Evolutionary conservation across 2,888 invertebrate genomes (phyloP).

Genomic region (Drosophila tripunctata): DNA sequence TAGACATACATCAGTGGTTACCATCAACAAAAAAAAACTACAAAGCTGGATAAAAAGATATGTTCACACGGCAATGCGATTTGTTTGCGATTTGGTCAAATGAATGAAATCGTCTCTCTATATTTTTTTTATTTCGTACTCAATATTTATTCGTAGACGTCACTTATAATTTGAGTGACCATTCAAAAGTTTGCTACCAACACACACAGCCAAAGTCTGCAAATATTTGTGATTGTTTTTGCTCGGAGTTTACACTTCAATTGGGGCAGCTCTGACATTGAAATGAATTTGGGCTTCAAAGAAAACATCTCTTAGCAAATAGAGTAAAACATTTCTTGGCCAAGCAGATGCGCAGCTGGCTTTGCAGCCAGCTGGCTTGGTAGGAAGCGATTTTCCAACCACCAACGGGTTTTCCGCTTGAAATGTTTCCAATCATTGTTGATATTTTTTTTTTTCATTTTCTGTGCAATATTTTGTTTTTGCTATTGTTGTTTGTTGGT

Average conservation of each 20-base stretch:
- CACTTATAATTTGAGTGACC: conserved; percentile 55
- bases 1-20: conserved; percentile 44
- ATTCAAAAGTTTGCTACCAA: conserved; percentile 35
- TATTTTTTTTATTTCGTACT: conserved; percentile 15
- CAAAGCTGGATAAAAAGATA: neutral
- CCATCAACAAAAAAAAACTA: conserved; percentile 4
- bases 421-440: conserved; percentile 21
- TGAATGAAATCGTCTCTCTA: conserved; percentile 56
- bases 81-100: conserved; percentile 30
- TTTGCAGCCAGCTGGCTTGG: neutral
- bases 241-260: conserved; percentile 26
- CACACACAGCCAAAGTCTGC: conserved; percentile 29
- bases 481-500: conserved; percentile 5
- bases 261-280: conserved; percentile 49
- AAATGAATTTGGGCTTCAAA: conserved; percentile 9
- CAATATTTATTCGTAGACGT: conserved; percentile 51
- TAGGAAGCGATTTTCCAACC: conserved; percentile 18
- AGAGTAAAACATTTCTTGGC: neutral
- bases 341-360: conserved; percentile 3
- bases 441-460: conserved; percentile 15
- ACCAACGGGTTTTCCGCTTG: conserved; percentile 28
- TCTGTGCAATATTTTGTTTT: conserved; percentile 20
- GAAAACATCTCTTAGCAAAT: conserved; percentile 1
- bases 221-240: conserved; percentile 63
- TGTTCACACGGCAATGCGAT: conserved; percentile 63